phyloP scores from a whole-genome alignment of 2,113 vertebrate species.

The Spea multiplicata region DNA sequence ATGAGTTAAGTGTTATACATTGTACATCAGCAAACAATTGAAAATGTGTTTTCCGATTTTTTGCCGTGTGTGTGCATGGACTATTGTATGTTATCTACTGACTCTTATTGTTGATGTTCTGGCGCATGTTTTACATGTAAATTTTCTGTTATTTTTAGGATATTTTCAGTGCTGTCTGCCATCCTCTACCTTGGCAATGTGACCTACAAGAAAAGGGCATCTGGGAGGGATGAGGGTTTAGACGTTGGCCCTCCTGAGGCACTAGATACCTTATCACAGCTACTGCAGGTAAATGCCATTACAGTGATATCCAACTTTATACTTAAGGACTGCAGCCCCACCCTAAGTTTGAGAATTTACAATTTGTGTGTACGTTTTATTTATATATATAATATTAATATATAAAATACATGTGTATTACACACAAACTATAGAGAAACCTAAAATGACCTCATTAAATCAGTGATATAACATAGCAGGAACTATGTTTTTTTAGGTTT shows the following conservation, averaged over 20 bases:
- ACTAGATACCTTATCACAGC: slow-evolving; percentile 85
- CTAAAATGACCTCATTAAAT: too few relatives aligned
- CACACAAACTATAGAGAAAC: too few relatives aligned
- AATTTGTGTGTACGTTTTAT: too few relatives aligned
- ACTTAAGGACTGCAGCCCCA: too few relatives aligned
- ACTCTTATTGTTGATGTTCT: not conserved
- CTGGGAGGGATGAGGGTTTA: slow-evolving; percentile 89
- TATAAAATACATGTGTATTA: too few relatives aligned
- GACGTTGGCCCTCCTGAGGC: slow-evolving; percentile 92
- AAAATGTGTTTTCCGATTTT: not conserved
- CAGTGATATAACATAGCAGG: too few relatives aligned
- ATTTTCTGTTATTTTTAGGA: slow-evolving; percentile 66
- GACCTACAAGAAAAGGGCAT: slow-evolving; percentile 84
- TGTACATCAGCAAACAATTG: too few relatives aligned
- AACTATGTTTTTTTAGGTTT: too few relatives aligned
- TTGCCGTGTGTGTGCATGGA: not conserved
- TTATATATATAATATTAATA: too few relatives aligned
- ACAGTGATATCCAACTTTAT: too few relatives aligned
- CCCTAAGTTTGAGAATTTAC: too few relatives aligned
- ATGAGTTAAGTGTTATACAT: not conserved
- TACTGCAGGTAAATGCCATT: slow-evolving; percentile 77
- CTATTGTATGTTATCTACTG: not conserved
- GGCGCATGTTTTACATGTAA: too few relatives aligned
- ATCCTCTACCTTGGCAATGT: slow-evolving; percentile 96
- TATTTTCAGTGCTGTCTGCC: slow-evolving; percentile 92